Base-by-base conservation (phyloP, 2,888 invertebrate species). In the Hydroisotoma schaefferi region DNA sequence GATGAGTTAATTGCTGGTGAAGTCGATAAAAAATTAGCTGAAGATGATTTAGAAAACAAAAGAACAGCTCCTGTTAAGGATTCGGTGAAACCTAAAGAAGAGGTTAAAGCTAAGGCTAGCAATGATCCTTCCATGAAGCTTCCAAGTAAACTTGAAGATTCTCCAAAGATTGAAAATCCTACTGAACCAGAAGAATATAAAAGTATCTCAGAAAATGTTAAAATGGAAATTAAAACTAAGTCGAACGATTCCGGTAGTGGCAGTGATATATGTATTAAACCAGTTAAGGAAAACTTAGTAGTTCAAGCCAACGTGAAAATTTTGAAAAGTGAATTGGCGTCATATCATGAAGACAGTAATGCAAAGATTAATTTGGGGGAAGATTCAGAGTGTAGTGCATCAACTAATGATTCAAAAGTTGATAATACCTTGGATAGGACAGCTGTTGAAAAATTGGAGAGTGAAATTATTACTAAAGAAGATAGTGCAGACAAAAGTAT, bases 81-180 rank as follows among this genome's bases (percentile, higher is more conserved):
- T n/a, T n/a, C n/a, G n/a, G n/a, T n/a, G n/a, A n/a, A n/a, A n/a
- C n/a, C n/a, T n/a, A n/a, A n/a, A n/a, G n/a, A n/a, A n/a, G n/a
- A n/a, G n/a, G n/a, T n/a, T n/a, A n/a, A n/a, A n/a, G n/a, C n/a
- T n/a, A n/a, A n/a, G n/a, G n/a, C n/a, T n/a, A n/a, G n/a, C n/a
- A n/a, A n/a, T n/a, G n/a, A n/a, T n/a, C n/a, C n/a, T n/a, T n/a
- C n/a, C n/a, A n/a, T n/a, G n/a, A n/a, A n/a, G n/a, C n/a, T n/a
- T n/a, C n/a, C n/a, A n/a, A n/a, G n/a, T n/a, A n/a, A n/a, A 47
- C 10, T 5, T 23, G 22, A 47, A 22, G 47, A 22, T 6, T 27
- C 37, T n/a, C 15, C 20, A 22, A 47, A 22, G n/a, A 47, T 6
- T 52, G 52, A 52, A n/a, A n/a, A n/a, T n/a, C n/a, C n/a, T n/a